phyloP scores from a whole-genome alignment of 2,113 vertebrate species.

The Catharus minimus region DNA sequence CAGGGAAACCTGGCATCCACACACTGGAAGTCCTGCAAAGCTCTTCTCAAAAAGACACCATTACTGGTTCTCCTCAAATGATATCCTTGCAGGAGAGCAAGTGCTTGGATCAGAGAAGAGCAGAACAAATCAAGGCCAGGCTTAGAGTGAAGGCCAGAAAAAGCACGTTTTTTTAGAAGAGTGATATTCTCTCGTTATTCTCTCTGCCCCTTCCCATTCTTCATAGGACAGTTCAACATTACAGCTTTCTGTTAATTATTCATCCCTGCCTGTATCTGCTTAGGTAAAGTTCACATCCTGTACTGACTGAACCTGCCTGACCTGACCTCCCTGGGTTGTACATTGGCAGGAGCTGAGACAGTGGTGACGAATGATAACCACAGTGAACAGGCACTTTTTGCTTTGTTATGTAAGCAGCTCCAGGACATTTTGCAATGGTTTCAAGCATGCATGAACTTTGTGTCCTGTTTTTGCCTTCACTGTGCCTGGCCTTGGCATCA shows the following conservation, averaged over 20 bases:
- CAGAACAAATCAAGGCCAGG: not conserved
- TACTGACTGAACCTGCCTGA: not conserved
- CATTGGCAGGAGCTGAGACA: not conserved
- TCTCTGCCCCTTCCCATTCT: not conserved
- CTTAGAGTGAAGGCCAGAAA: not conserved
- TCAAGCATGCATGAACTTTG: not conserved
- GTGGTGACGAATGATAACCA: not conserved
- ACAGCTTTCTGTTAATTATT: constrained; percentile 51
- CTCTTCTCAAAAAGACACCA: accelerated
- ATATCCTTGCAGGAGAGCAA: not conserved
- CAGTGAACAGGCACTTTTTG: not conserved
- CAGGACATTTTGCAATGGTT: not conserved
- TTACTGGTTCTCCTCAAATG: not conserved
- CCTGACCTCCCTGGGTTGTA: not conserved
- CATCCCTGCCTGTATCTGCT: not conserved
- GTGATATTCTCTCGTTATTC: not conserved
- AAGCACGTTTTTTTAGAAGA: not conserved
- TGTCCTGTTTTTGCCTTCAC: not conserved
- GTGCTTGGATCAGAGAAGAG: not conserved
- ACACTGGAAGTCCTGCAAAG: not conserved
- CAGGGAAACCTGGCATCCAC: not conserved
- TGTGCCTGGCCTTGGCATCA: accelerated
- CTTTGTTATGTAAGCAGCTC: not conserved
- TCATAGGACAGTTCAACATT: not conserved
- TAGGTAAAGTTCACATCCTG: not conserved